Evolutionary conservation across 2,797 vertebrate genomes (phyloP), one percentile per base, ranked within the genome.

Genomic region (Bradypodion pumilum): DNA sequence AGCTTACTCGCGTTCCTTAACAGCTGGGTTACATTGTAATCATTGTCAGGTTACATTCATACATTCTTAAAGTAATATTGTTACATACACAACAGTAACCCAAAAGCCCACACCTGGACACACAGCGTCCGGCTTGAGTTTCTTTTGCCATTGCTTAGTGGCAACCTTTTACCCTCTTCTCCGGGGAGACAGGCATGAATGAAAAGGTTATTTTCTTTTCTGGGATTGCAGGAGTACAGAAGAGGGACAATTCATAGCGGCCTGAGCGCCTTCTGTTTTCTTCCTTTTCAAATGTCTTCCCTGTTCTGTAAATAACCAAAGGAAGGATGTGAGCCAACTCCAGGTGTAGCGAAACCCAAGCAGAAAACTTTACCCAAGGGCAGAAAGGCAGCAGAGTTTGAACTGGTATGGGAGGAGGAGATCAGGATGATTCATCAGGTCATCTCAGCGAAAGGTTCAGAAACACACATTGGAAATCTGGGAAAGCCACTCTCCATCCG

Each of bases 261-360:
- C 42, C 75, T 29, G 40, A 6, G 9, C 10, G 32, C 0, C 37
- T 15, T 42, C n/a, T n/a, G n/a, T n/a, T 46, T 44, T 66, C 56
- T 66, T 25, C 25, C 46, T 46, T 59, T 15, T 1, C 56, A 23
- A 68, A 49, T 21, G 2, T 62, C 1, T 29, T 9, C 59, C 74
- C 27, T 79, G 63, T 40, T 72, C 72, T 63, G 83, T 49, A 90
- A 87, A 82, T 3, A 10, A 15, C 2, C 2, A 15, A 62, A 73
- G 83, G 73, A 63, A 74, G 66, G 21, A 85, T n/a, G n/a, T n/a
- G n/a, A n/a, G 44, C 72, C 46, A 63, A 42, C 72, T 62, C 37
- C 29, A 42, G 37, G 12, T 37, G 46, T 23, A 62, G n/a, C 27
- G 27, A 32, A 70, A 25, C 3, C 49, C 40, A 77, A 35, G 7